Base-by-base conservation (phyloP, 2,113 vertebrate genomes). In the Phyllostomus discolor region DNA sequence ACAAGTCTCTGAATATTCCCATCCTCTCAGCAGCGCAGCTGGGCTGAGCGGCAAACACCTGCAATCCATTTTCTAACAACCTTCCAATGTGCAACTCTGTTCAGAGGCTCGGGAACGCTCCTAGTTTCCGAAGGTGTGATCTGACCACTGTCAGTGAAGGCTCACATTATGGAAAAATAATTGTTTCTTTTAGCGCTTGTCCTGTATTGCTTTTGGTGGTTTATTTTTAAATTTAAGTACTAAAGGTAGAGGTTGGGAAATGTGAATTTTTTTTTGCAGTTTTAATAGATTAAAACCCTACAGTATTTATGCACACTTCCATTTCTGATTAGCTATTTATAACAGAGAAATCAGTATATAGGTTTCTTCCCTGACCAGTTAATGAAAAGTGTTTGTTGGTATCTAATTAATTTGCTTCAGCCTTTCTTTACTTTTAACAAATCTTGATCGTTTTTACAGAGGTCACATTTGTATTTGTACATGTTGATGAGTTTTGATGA, bases 141-240 rank as follows among this genome's bases (percentile, higher is more conserved):
- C 90, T 88, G 52, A 82, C 2, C 12, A 7, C 33, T 67, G 84
- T 41, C 41, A 20, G 3, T 38, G 35, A 82, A 28, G 64, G 19
- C 31, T 88, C 11, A 4, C 66, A 16, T 28, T 75, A 41, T 38
- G 72, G 46, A 33, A 85, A 93, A 46, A 20, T 64, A 38, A 80
- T 35, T 24, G 41, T 98, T 76, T n/a, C 0, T 0, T 72, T 4
- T 12, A 69, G n/a, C 72, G 38, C 70, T 88, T 28, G 70, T 86
- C 26, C n/a, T 28, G 16, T 67, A 62, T 93, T 93, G 46, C 22
- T n/a, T 91, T 96, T 73, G 15, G 9, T 83, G 5, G 33, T 89
- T 46, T 70, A 15, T 87, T n/a, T 88, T 87, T 87, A 92, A 78
- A 81, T 85, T 73, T 95, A 75, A 62, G 50, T 80, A 90, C n/a